Evolutionary conservation across 2,797 vertebrate species (phyloP), one percentile per base, ranked within the genome.

Genomic region (Ceyx erithaca): DNA sequence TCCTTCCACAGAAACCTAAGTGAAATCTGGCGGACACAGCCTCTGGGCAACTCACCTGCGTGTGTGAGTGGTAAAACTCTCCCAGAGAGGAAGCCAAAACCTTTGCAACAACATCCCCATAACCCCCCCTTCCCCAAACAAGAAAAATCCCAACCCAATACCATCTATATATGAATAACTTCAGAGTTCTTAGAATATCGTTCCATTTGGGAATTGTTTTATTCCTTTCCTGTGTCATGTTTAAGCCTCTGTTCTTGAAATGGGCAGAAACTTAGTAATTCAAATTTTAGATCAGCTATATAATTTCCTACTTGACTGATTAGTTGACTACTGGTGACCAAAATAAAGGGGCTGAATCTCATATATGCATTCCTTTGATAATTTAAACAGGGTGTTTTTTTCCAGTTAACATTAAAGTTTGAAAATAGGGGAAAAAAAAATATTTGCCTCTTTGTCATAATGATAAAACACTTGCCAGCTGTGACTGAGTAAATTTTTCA

Each of bases 91-190:
- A 85, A 84, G 14, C 7, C 64, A 70, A 67, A 79, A 20, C n/a
- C 37, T 57, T 15, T 49, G 54, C 10, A 45, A 46, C 28, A 48
- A 4, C 22, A 15, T 1, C 28, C 28, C 13, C 48, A 7, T 12
- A 4, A 2, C 52, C 2, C 3, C 3, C 20, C 11, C 16, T 2
- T 21, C 2, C 4, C 3, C 14, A 23, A 28, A 33, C 18, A 43
- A 40, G 14, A 37, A 66, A 49, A 40, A 0, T 0, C 1, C 7
- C 6, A 54, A 35, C 28, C 7, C 18, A 17, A 25, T n/a, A 19
- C 2, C 10, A n/a, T 0, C 33, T 7, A 16, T 6, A 14, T 12
- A 35, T 3, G 23, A 48, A 75, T 78, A 28, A 28, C 14, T 23
- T 4, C 2, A 7, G 49, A 49, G 33, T 64, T 41, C 6, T 51